Evolutionary conservation across 2,797 vertebrate genomes (phyloP).

Genomic region (Toxotes lorentzi): DNA sequence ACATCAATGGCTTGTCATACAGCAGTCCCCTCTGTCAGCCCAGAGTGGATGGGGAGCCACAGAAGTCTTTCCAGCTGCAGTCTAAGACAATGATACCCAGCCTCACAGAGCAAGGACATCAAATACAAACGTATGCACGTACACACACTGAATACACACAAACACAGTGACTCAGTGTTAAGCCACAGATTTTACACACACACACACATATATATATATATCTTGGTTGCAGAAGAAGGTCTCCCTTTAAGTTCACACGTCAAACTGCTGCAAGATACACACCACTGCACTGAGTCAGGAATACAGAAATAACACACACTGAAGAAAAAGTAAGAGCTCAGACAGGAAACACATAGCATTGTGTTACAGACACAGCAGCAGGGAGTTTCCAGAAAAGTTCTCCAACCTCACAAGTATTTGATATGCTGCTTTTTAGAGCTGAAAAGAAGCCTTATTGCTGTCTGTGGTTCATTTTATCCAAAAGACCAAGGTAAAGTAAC

Average conservation of each 20-base stretch:
- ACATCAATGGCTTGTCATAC: slow-evolving; percentile 77
- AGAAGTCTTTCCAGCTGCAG: slow-evolving; percentile 69
- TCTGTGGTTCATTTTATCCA: slow-evolving; percentile 10
- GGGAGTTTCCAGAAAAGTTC: slow-evolving; percentile 41
- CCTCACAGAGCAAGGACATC: slow-evolving; percentile 52
- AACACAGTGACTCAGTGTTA: slow-evolving; percentile 50
- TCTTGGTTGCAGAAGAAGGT: slow-evolving; percentile 41
- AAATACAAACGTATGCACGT: slow-evolving; percentile 39
- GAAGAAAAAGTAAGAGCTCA: slow-evolving; percentile 34
- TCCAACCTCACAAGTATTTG: slow-evolving; percentile 18
- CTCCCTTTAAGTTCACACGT: slow-evolving; percentile 59
- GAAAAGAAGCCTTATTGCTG: background rate
- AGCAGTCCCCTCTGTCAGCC: slow-evolving; percentile 65
- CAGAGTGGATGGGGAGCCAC: slow-evolving; percentile 53
- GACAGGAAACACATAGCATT: slow-evolving; percentile 26
- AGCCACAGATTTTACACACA: slow-evolving; percentile 42
- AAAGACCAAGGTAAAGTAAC: background rate
- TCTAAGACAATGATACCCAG: slow-evolving; percentile 60
- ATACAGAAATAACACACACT: slow-evolving; percentile 49
- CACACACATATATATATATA: slow-evolving; percentile 14
- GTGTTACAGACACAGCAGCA: slow-evolving; percentile 15
- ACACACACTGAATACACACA: slow-evolving; percentile 50
- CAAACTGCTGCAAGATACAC: slow-evolving; percentile 48
- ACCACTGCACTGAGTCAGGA: slow-evolving; percentile 43
- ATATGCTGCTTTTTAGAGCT: background rate